Conservation (phyloP, 2,888 invertebrate species). For the Drosophila fungiperda region DNA sequence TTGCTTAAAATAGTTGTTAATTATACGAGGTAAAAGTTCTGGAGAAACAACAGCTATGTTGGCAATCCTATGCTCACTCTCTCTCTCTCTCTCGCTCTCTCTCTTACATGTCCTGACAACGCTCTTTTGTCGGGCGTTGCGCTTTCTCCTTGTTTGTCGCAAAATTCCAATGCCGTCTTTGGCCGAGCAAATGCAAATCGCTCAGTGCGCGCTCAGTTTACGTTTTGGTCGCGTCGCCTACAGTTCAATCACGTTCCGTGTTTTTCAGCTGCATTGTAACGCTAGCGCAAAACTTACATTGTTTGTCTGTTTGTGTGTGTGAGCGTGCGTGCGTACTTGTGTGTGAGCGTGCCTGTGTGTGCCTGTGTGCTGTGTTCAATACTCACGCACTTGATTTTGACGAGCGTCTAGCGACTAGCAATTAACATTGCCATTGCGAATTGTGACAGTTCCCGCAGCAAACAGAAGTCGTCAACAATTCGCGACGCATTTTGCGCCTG, state of each 20-base stretch:
- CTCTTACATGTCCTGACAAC: constrained; percentile 41
- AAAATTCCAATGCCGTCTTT: constrained; percentile 69
- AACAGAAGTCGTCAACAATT: constrained; percentile 53
- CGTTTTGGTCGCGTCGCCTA: constrained; percentile 72
- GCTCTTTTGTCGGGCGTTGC: constrained; percentile 32
- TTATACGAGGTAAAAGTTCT: neutral
- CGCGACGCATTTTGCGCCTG: constrained; percentile 45
- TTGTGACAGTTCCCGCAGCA: constrained; percentile 33
- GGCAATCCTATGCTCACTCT: constrained; percentile 24
- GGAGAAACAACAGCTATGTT: neutral
- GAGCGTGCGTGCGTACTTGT: constrained; percentile 31
- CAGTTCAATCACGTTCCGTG: constrained; percentile 62
- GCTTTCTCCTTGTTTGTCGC: constrained; percentile 46
- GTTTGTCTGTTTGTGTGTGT: constrained; percentile 26
- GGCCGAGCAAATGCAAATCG: constrained; percentile 39
- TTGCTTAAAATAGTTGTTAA: neutral
- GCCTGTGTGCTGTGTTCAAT: constrained; percentile 19
- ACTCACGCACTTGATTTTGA: constrained; percentile 34
- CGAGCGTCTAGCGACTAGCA: constrained; percentile 19
- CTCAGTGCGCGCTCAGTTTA: constrained; percentile 62
- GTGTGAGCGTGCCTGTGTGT: constrained; percentile 28
- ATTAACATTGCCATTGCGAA: constrained; percentile 47
- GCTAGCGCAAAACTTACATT: constrained; percentile 46
- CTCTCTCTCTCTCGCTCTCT: constrained; percentile 1
- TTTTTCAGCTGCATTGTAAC: constrained; percentile 56